These are phyloP conservation scores for Siniperca chuatsi DNA, from an alignment of 2,113 vertebrate species.

Conservation along the genomic window DNA sequence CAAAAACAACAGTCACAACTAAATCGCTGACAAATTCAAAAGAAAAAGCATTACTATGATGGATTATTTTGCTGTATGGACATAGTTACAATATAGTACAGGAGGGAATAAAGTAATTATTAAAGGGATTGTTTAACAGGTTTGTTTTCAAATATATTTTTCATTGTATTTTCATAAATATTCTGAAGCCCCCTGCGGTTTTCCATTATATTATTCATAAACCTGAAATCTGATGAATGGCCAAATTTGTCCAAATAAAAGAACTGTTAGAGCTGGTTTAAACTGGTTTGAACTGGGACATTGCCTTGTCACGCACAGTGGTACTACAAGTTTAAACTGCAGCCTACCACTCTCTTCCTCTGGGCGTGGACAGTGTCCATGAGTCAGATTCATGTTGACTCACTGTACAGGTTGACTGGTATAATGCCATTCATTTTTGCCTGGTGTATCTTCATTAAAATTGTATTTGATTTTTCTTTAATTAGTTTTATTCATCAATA, in stretches of 20 bases:
- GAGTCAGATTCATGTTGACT: slow-evolving; percentile 38
- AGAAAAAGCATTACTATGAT: background rate
- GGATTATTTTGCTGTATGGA: background rate
- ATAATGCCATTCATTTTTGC: background rate
- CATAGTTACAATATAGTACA: background rate
- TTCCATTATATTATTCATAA: background rate
- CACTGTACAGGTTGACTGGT: background rate
- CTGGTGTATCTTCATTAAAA: background rate
- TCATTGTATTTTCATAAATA: background rate
- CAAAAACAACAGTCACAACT: background rate
- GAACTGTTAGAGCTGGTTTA: background rate
- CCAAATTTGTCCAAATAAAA: background rate
- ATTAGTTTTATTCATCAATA: background rate
- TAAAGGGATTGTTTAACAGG: background rate
- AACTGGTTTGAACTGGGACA: slow-evolving; percentile 21
- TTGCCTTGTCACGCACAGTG: background rate
- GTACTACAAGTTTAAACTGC: slow-evolving; percentile 20
- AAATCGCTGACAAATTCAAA: background rate
- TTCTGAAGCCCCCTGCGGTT: background rate
- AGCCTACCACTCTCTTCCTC: background rate
- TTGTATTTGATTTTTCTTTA: background rate
- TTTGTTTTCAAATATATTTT: background rate
- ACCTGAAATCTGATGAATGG: background rate
- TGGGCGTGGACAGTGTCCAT: slow-evolving; percentile 41
- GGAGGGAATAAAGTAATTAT: background rate